A percentile compares a stretch with the other conserved stretches of the same genome.
Evolutionary conservation across 2,888 invertebrate genomes (phyloP).

Genomic region (Ochropleura leucogaster): DNA sequence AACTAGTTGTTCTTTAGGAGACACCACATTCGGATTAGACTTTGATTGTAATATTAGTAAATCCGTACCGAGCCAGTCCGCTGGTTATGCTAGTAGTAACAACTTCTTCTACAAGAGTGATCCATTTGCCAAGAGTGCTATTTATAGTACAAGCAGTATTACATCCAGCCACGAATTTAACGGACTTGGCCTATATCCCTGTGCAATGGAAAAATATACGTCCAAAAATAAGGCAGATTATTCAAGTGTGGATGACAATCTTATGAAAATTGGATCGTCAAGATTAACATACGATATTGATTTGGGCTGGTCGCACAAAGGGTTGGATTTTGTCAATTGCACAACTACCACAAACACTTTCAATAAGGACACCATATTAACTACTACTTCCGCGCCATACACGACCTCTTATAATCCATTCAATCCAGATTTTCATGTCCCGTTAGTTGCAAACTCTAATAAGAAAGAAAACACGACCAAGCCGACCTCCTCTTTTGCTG

Average conservation of each 20-base stretch:
- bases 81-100: slow-evolving; percentile 76
- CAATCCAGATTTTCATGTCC: slow-evolving; percentile 87
- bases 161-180: slow-evolving; percentile 87
- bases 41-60: slow-evolving; percentile 85
- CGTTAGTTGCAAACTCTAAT: slow-evolving; percentile 80
- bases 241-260: slow-evolving; percentile 84
- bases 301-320: slow-evolving; percentile 88
- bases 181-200: slow-evolving; percentile 85
- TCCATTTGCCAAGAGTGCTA: slow-evolving; percentile 84
- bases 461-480: slow-evolving; percentile 83
- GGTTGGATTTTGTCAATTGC: slow-evolving; percentile 86
- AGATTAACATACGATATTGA: slow-evolving; percentile 88
- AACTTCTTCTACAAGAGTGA: slow-evolving; percentile 87
- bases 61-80: slow-evolving; percentile 77
- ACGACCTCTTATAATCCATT: slow-evolving; percentile 86
- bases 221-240: slow-evolving; percentile 85
- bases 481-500: slow-evolving; percentile 81
- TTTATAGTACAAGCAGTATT: slow-evolving; percentile 87
- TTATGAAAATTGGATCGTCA: slow-evolving; percentile 87
- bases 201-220: slow-evolving; percentile 87
- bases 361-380: slow-evolving; percentile 83
- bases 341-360: slow-evolving; percentile 81
- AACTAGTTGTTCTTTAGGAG: slow-evolving; percentile 78
- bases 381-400: slow-evolving; percentile 79
- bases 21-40: slow-evolving; percentile 82